Evolutionary conservation across 2,113 vertebrate species (phyloP), one percentile per base, ranked within the genome.

Genomic region (Amia ocellicauda): DNA sequence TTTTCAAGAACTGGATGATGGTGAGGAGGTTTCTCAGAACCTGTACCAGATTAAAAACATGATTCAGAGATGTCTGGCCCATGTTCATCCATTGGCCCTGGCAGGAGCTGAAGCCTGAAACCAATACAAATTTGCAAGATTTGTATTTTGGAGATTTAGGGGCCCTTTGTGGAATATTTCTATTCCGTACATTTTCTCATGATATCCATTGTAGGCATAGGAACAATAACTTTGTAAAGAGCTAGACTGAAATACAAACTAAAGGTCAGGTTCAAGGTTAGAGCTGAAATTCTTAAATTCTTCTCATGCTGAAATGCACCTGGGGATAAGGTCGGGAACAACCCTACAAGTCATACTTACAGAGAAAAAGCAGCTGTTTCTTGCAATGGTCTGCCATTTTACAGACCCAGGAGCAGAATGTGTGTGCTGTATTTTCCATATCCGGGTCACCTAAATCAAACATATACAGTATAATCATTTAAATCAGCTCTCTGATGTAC

Each of bases 71-170:
- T 23, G 59, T 53, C 9, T 45, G 68, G 50, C 79, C 74, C 36
- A 83, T 67, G 60, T 74, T 78, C 74, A 85, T 81, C 83, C 79
- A 80, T 36, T 74, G 68, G 24, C 76, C 76, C 55, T 74, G 67
- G 47, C 79, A 80, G 41, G 65, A 68, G 19, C 73, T 79, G 60
- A 79, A 75, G 14, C 78, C 83, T 85, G 59, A 9, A 58, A n/a
- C 4, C 45, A 69, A 10, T n/a, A 47, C 9, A n/a, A 17, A 4
- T 47, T 17, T 16, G 14, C 16, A n/a, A 47, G 14, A 16, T 17
- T n/a, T n/a, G n/a, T n/a, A n/a, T n/a, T n/a, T n/a, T n/a, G n/a
- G n/a, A n/a, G n/a, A n/a, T n/a, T n/a, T n/a, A n/a, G n/a, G n/a
- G n/a, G n/a, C n/a, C n/a, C n/a, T n/a, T n/a, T n/a, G n/a, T n/a